Evolutionary conservation across 2,888 invertebrate species (phyloP), one percentile per base, ranked within the genome.

Genomic region (Anoplius nigerrimus): DNA sequence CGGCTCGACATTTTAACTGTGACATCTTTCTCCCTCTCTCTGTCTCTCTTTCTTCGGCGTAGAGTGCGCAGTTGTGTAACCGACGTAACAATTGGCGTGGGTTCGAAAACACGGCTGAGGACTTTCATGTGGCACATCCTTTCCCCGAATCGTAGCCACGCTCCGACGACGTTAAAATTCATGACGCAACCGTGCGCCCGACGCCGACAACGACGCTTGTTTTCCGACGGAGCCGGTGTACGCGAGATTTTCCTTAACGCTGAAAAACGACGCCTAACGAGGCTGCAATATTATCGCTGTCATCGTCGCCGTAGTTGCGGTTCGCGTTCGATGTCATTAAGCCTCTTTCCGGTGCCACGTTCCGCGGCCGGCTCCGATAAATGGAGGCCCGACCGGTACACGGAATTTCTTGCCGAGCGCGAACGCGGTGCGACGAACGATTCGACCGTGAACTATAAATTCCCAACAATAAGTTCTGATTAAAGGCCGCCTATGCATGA

Each of bases 371-470:
- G 46, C 4, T 62, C 43, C 51, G 11, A 8, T 18, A 8, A 56
- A 48, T 16, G 42, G 1, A 15, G 48, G n/a, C 48, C 4, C 2
- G 45, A 2, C 4, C 45, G 16, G 45, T 45, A 13, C 18, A 34
- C 18, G 34, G 16, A 34, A 55, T 48, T 48, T 48, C 34, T 56
- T 56, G 58, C 56, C 27, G 67, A 54, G 27, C 18, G 18, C 52
- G 48, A 62, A 46, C 20, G 51, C 53, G 55, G 42, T 51, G 34
- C 57, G 46, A 65, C 62, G 16, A 73, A 58, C 65, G 66, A 75
- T 71, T 63, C 69, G 79, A 34, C 81, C 82, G 51, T 82, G 80
- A 82, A 79, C 82, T 65, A 74, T 76, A 74, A 80, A 80, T 78
- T 81, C 69, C 62, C 48, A 59, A 67, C 70, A 80, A 77, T 80